Base-by-base conservation (phyloP, 2,113 vertebrate species). In the Crotalus tigris region DNA sequence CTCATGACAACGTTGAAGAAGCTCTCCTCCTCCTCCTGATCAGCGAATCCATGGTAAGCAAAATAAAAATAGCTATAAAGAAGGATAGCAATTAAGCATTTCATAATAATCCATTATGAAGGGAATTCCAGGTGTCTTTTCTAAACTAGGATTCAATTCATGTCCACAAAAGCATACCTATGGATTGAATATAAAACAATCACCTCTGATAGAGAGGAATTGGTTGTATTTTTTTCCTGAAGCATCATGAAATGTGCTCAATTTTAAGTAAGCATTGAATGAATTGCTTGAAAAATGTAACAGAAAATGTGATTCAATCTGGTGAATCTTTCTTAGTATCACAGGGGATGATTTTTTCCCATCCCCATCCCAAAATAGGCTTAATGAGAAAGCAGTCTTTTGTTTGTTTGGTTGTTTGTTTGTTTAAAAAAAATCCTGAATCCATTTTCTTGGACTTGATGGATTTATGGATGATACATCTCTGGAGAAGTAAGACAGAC, bases 31-130 rank as follows among this genome's bases (percentile, higher is more conserved):
- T 99, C 93, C 98, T 99, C 85, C 97, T 99, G 95, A 98, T 99
- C 98, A 98, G 99, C 33, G 99, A 99, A 96, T 99, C 99, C 92
- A 99, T 99, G 99, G 99, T 99, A 98, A 99, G 99, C 95, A 4
- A 91, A 93, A 95, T 89, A 94, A 58, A 19, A 91, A 39, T 93
- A 94, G 93, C 81, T 93, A 51, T 61, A 86, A 86, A 86, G 46
- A 54, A 54, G 15, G n/a, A 29, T 59, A 93, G 19, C 94, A 44
- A 86, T 93, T 61, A 49, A 64, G 44, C 49, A 13, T 11, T 39
- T 95, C 29, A 88, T 58, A 93, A 61, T 53, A 19, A n/a, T 59
- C 59, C 15, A 85, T 11, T 95, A 92, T 69, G 8, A 29, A 69
- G 59, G 33, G 90, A 92, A n/a, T 93, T 90, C 24, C 91, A n/a